These are phyloP conservation scores for Drosophila tropicalis DNA, from an alignment of 1,140 invertebrate species.

Conservation along the genomic window DNA sequence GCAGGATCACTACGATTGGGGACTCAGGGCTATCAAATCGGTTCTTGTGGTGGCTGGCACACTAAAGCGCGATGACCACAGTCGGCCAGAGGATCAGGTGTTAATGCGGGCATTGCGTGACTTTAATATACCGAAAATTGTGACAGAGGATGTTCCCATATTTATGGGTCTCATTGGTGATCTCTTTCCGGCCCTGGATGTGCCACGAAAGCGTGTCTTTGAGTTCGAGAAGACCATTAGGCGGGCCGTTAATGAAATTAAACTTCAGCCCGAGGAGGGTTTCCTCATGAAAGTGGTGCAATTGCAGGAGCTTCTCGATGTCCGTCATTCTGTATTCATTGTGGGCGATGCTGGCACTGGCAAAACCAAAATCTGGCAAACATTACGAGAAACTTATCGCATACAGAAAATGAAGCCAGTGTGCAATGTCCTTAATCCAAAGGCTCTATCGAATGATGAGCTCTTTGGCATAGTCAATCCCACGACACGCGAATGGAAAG, in stretches of 20 bases:
- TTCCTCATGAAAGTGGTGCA: conserved; percentile 93
- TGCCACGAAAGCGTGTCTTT: conserved; percentile 89
- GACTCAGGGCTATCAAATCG: conserved; percentile 92
- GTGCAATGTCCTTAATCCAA: conserved; percentile 96
- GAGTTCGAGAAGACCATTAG: conserved; percentile 91
- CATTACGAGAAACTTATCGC: conserved; percentile 90
- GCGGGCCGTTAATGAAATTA: conserved; percentile 89
- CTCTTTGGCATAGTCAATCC: conserved; percentile 98
- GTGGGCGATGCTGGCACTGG: conserved; percentile 93
- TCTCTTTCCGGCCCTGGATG: conserved; percentile 92
- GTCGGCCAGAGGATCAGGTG: conserved; percentile 88
- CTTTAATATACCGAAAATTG: conserved; percentile 94
- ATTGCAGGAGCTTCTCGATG: conserved; percentile 92
- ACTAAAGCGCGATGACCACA: conserved; percentile 84
- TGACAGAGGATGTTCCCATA: conserved; percentile 91
- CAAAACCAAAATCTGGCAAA: conserved; percentile 95
- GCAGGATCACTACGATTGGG: conserved; percentile 95
- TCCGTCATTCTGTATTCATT: conserved; percentile 95
- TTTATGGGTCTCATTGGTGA: conserved; percentile 94
- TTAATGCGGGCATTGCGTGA: conserved; percentile 91
- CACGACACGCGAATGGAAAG: conserved; percentile 97
- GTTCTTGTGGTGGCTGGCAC: conserved; percentile 93
- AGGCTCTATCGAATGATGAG: conserved; percentile 98
- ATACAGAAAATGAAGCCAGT: conserved; percentile 91
- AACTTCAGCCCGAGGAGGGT: conserved; percentile 93